phyloP scores from a whole-genome alignment of 2,888 invertebrate genomes.

The Monochamus alternatus region DNA sequence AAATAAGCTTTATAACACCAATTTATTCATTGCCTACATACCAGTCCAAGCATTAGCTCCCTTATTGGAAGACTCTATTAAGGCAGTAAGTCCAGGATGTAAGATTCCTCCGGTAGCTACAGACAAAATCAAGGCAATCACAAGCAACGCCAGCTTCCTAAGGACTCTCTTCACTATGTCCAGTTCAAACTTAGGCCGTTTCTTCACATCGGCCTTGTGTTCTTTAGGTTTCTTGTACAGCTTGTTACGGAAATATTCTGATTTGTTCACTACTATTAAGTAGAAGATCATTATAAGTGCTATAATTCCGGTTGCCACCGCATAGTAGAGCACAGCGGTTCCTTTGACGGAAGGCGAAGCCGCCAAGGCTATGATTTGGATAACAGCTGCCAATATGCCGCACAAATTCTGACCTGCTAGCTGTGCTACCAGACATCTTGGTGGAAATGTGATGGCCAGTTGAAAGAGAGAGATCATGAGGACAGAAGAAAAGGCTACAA shows the following conservation, averaged over 20 bases:
- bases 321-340: constrained; percentile 45
- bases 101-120: constrained; percentile 40
- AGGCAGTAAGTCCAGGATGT: constrained; percentile 46
- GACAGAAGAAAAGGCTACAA: constrained; percentile 17
- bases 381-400: constrained; percentile 46
- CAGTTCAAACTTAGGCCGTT: not conserved
- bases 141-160: not conserved
- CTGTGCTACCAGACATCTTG: constrained; percentile 45
- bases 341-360: constrained; percentile 40
- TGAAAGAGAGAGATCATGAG: constrained; percentile 49
- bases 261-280: not conserved
- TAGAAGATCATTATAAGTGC: constrained; percentile 40
- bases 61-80: constrained; percentile 38
- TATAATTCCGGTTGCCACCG: constrained; percentile 45
- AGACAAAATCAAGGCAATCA: constrained; percentile 43
- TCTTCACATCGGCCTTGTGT: not conserved
- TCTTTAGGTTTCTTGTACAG: not conserved
- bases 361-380: constrained; percentile 44
- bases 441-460: constrained; percentile 46
- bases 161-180: not conserved
- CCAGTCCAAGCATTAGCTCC: constrained; percentile 27
- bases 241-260: not conserved
- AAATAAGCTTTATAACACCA: too few relatives aligned
- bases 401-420: constrained; percentile 51
- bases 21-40: not conserved